Base-by-base conservation (phyloP, 2,888 invertebrate genomes). In the Drosophila paucipuncta region DNA sequence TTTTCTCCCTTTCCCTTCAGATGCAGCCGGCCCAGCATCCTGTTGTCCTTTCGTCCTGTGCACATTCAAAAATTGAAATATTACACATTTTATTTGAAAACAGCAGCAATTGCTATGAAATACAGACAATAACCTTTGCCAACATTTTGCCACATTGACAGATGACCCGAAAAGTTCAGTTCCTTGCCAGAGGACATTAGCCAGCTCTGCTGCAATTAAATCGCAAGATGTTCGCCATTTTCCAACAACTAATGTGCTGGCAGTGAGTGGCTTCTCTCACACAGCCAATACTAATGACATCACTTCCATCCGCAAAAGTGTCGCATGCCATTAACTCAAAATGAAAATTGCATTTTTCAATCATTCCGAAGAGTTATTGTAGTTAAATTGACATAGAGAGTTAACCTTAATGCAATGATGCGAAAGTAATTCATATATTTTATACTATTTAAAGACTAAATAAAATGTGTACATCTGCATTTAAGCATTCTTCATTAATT, bases 21-120 rank as follows among this genome's bases (percentile, higher is more conserved):
- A 13, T 39, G 31, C 70, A 33, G 43, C 58, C 49, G 22, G 37
- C 25, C 52, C 54, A 60, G 57, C 64, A 57, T 67, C 47, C 68
- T 49, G 50, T 47, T 47, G 47, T 47, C 47, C 25, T 16, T 22
- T 65, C 28, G 31, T 53, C 53, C 71, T 33, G 52, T 30, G 39
- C 60, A 39, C 69, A 63, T 78, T 84, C 37, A 73, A 88, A 84
- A 91, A 88, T 91, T 90, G 90, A 90, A 91, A 90, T 91, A 90
- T 90, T 91, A 86, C 84, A 90, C 91, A 89, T 84, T 89, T 78
- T 69, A 83, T 80, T 90, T 76, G 72, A 82, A 78, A 79, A 59
- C 71, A 79, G 74, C 73, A 66, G 80, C 76, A 78, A 77, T 88
- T 77, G 75, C 81, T 78, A 77, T 79, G 75, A 77, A 81, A 69